Percentiles rank a stretch among this genome's conserved stretches.
Conservation (phyloP, 2,888 invertebrate genomes). For the Corythucha ciliata region DNA sequence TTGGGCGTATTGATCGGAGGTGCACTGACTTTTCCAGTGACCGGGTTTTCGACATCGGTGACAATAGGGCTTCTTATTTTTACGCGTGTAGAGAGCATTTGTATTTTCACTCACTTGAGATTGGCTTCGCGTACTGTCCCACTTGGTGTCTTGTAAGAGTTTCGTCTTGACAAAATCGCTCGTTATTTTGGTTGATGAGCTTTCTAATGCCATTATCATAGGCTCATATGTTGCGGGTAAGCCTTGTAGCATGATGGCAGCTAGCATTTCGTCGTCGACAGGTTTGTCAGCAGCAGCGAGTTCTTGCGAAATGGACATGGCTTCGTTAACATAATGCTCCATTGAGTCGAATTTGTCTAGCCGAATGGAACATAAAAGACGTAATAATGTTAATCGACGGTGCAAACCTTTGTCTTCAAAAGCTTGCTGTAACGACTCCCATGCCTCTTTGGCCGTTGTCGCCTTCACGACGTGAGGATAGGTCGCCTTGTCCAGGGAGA, state of each 20-base stretch:
- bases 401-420: slow-evolving; percentile 7
- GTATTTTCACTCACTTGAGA: too few relatives aligned
- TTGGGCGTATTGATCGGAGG: slow-evolving; percentile 15
- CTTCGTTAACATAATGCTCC: slow-evolving; percentile 19
- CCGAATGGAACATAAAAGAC: not conserved
- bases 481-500: not conserved
- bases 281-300: slow-evolving; percentile 5
- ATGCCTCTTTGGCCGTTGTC: slow-evolving; percentile 3
- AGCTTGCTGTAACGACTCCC: not conserved
- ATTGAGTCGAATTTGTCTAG: slow-evolving; percentile 2
- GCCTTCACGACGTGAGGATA: not conserved
- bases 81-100: not conserved
- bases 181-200: slow-evolving; percentile 1
- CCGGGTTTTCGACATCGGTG: not conserved
- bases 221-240: slow-evolving; percentile 12
- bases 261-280: slow-evolving; percentile 17
- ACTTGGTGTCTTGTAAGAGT: slow-evolving; percentile 1
- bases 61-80: not conserved
- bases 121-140: too few relatives aligned
- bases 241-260: slow-evolving; percentile 11
- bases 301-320: slow-evolving; percentile 8
- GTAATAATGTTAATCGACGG: not conserved
- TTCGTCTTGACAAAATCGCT: not conserved
- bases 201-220: slow-evolving; percentile 13
- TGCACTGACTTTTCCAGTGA: slow-evolving; percentile 1